Evolutionary conservation across 2,797 vertebrate genomes (phyloP), one percentile per base, ranked within the genome.

Genomic region (Betta splendens): DNA sequence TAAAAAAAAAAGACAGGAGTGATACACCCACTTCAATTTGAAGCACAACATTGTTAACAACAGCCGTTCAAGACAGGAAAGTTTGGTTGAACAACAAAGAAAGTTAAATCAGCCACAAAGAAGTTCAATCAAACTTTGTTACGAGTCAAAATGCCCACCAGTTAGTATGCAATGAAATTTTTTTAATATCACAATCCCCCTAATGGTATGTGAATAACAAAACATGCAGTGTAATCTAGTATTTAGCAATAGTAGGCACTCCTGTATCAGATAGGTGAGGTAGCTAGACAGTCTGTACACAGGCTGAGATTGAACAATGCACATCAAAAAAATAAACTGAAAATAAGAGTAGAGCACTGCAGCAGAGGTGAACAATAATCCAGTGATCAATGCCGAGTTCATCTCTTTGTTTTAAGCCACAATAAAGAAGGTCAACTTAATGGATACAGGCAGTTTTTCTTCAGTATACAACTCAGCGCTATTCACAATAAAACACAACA

Each of bases 21-120:
- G 77, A 89, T 83, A 67, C 84, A 81, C 83, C 87, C 91, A 93
- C 92, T 93, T 93, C 92, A 93, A 93, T 93, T 93, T 93, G 92
- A 93, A 93, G 92, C 90, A 93, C 89, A 89, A 88, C 75, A 87
- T 83, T 91, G 82, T 89, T 81, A 85, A 88, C 78, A 81, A 87
- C 81, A 85, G 85, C 85, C 80, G 82, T 87, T 90, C 71, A 82
- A 77, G 90, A 88, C 79, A 86, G 85, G 79, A 87, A 85, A 87
- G 81, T 92, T 85, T 77, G 84, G 83, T 87, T 89, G 86, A 66
- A 81, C 78, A 79, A 87, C 80, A 85, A 87, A 81, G 85, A 89
- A 89, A 51, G 51, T 90, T 77, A 87, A 68, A 87, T 83, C 60
- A 75, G 72, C 84, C 76, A 82, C 58, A 39, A 60, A 84, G 83